Evolutionary conservation across 2,888 invertebrate genomes (phyloP).

Genomic region (Saturnia japonica): DNA sequence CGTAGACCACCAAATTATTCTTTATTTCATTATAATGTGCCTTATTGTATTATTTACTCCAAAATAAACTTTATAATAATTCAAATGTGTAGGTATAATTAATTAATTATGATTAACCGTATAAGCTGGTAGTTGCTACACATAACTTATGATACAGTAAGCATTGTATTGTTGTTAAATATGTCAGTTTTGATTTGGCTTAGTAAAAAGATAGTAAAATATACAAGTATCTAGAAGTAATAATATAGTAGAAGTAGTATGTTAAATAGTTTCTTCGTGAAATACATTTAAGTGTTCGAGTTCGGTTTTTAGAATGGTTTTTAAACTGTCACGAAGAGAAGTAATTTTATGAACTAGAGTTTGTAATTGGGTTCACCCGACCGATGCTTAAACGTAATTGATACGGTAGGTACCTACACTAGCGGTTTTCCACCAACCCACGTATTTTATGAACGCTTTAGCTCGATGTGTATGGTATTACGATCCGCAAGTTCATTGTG

Average conservation of each 20-base stretch:
- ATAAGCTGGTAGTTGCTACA: too few species aligned
- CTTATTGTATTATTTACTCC: not conserved
- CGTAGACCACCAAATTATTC: not conserved
- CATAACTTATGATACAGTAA: not conserved
- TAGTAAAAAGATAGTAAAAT: not conserved
- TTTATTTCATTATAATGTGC: not conserved
- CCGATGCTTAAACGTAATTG: constrained; percentile 70
- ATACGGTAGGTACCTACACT: constrained; percentile 72
- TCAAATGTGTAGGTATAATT: too few species aligned
- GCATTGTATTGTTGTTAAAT: not conserved
- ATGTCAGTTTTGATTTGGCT: not conserved
- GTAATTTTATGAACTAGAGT: constrained; percentile 69
- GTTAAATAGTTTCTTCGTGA: not conserved
- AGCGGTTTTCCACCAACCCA: constrained; percentile 69
- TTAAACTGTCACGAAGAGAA: constrained; percentile 62
- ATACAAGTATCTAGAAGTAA: not conserved
- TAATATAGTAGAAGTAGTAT: not conserved
- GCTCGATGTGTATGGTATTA: constrained; percentile 46
- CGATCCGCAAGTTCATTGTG: constrained; percentile 45
- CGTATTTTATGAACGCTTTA: constrained; percentile 62
- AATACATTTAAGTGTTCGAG: not conserved
- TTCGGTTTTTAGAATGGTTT: constrained; percentile 39
- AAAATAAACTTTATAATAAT: not conserved
- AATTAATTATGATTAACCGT: too few species aligned
- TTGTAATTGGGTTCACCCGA: constrained; percentile 77